Percentiles rank a stretch among this genome's conserved stretches.
Conservation (phyloP, 2,113 vertebrate species). For the Anas platyrhynchos region DNA sequence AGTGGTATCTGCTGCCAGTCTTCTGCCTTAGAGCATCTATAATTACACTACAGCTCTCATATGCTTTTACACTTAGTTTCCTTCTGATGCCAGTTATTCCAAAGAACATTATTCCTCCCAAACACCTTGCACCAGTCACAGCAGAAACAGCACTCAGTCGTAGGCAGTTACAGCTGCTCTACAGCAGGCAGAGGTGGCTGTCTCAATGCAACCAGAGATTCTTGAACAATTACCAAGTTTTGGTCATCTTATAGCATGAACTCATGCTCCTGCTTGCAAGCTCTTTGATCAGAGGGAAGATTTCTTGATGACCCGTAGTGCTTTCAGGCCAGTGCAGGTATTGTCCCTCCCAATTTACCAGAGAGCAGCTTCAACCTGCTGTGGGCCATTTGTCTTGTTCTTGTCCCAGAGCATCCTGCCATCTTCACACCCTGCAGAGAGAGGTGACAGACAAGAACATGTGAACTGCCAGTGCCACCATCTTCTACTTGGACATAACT, state of each 20-base stretch:
- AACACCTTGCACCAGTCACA: neutral
- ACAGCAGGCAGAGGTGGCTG: neutral
- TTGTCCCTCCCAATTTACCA: neutral
- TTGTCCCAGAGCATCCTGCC: neutral
- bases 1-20: neutral
- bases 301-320: fast-evolving
- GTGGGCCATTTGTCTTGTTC: neutral
- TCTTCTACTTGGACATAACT: neutral
- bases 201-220: neutral
- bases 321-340: neutral
- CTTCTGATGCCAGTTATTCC: neutral
- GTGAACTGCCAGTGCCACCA: neutral
- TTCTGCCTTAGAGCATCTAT: neutral
- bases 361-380: neutral
- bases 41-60: neutral
- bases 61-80: neutral
- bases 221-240: neutral
- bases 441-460: neutral
- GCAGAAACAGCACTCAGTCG: neutral
- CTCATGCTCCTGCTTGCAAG: neutral
- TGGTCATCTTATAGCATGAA: neutral
- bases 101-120: neutral
- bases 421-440: neutral
- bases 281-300: neutral
- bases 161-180: neutral